These are phyloP conservation scores for Andinoacara biseriatus DNA, from an alignment of 2,113 vertebrate species.

Conservation along the genomic window DNA sequence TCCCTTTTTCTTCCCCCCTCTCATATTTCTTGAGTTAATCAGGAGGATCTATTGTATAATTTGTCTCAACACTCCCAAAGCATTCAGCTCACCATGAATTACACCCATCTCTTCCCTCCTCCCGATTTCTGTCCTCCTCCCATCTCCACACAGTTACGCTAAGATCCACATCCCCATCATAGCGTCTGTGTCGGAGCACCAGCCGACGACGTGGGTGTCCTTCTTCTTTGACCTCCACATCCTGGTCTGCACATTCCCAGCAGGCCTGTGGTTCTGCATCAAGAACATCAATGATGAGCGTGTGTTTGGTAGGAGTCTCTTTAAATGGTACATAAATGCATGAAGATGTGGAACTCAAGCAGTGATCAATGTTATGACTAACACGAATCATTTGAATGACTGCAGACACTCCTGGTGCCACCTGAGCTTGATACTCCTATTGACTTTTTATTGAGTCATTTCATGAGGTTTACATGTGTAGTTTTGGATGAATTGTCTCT, in stretches of 20 bases:
- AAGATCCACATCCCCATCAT: conserved; percentile 99
- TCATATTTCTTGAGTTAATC: conserved; percentile 55
- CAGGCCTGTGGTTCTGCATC: conserved; percentile 99
- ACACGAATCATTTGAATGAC: too few species aligned
- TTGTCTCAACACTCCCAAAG: conserved; percentile 45
- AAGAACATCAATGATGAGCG: conserved; percentile 98
- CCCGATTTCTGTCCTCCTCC: neutral
- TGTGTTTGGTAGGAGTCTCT: conserved; percentile 87
- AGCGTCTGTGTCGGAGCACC: conserved; percentile 98
- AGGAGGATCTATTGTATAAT: conserved; percentile 55
- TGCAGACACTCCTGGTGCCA: neutral
- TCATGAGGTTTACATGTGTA: neutral
- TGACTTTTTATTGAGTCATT: neutral
- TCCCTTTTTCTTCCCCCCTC: neutral
- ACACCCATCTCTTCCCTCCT: conserved; percentile 15
- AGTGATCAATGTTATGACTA: neutral
- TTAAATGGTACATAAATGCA: neutral
- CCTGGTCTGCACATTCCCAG: conserved; percentile 98
- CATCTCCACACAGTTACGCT: conserved; percentile 86
- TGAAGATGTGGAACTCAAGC: neutral
- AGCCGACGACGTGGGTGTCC: conserved; percentile 98
- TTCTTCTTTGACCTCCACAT: conserved; percentile 99
- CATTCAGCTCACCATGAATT: conserved; percentile 39
- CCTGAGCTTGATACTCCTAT: neutral
- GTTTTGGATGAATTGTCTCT: neutral